Evolutionary conservation across 2,888 invertebrate species (phyloP).

Genomic region (Sesia apiformis): DNA sequence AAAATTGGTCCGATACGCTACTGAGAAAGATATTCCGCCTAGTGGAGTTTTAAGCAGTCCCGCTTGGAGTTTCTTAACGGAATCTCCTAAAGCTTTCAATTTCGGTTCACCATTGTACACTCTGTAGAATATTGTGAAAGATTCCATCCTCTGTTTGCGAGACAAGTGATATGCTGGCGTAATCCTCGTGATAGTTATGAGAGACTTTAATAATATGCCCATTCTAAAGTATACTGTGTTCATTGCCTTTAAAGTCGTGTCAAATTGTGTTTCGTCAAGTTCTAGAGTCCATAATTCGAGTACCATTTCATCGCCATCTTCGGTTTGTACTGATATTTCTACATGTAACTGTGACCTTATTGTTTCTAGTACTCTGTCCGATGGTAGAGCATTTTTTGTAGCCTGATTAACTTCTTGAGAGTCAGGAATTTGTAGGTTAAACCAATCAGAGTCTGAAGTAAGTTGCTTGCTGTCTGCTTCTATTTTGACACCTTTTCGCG

Average conservation of each 20-base stretch:
- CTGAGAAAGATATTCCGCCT: constrained; percentile 87
- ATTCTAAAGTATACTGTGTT: constrained; percentile 94
- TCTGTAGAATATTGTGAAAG: constrained; percentile 93
- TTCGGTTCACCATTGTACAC: constrained; percentile 88
- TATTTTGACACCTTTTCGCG: constrained; percentile 89
- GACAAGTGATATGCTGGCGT: constrained; percentile 96
- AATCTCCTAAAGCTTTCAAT: constrained; percentile 84
- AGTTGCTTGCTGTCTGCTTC: constrained; percentile 85
- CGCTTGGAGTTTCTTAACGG: constrained; percentile 85
- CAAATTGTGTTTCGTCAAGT: constrained; percentile 79
- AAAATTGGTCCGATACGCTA: constrained; percentile 93
- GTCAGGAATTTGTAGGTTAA: constrained; percentile 91
- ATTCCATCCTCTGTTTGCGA: constrained; percentile 89
- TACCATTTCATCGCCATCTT: constrained; percentile 93
- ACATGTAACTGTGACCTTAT: constrained; percentile 82
- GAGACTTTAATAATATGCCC: constrained; percentile 92
- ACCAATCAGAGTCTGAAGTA: constrained; percentile 90
- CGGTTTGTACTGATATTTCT: constrained; percentile 91
- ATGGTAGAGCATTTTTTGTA: constrained; percentile 82
- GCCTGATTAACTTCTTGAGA: constrained; percentile 88
- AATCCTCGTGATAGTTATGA: constrained; percentile 91
- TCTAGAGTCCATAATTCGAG: constrained; percentile 92
- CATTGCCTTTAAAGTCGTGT: constrained; percentile 79
- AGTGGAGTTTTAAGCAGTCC: constrained; percentile 92
- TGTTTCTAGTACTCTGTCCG: constrained; percentile 57